Evolutionary conservation across 1,140 invertebrate species (phyloP).

Genomic region (Rhynchophorus ferrugineus): DNA sequence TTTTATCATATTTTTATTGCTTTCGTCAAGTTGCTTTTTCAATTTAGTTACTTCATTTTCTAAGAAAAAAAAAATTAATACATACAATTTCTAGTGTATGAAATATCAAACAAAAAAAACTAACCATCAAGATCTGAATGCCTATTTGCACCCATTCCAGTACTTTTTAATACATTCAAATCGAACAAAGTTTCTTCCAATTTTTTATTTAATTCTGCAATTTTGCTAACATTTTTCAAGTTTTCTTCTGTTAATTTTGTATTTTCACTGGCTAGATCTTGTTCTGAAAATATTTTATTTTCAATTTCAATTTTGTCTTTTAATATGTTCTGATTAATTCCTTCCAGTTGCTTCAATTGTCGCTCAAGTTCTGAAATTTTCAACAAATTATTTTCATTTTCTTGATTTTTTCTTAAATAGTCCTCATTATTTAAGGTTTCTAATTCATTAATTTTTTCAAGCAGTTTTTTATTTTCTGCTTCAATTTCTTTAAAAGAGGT

Average conservation of each 20-base stretch:
- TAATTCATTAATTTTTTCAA: slow-evolving; percentile 5
- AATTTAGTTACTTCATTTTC: slow-evolving; percentile 47
- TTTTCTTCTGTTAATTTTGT: slow-evolving; percentile 25
- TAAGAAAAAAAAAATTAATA: neutral
- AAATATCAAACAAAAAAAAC: neutral
- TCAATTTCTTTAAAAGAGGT: slow-evolving; percentile 38
- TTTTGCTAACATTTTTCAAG: slow-evolving; percentile 24
- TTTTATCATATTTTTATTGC: slow-evolving; percentile 77
- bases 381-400: slow-evolving; percentile 4
- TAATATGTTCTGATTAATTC: slow-evolving; percentile 32
- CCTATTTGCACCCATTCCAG: slow-evolving; percentile 2
- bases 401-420: slow-evolving; percentile 10
- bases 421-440: neutral
- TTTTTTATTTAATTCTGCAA: slow-evolving; percentile 39
- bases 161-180: slow-evolving; percentile 33
- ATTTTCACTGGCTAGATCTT: slow-evolving; percentile 2
- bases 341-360: slow-evolving; percentile 49
- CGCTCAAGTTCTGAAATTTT: slow-evolving; percentile 29
- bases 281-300: slow-evolving; percentile 5
- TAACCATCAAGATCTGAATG: slow-evolving; percentile 9
- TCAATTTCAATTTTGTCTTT: slow-evolving; percentile 37
- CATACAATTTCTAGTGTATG: slow-evolving; percentile 20
- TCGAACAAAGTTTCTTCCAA: slow-evolving; percentile 41
- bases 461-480: slow-evolving; percentile 49
- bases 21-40: slow-evolving; percentile 61